phyloP scores from a whole-genome alignment of 2,888 invertebrate genomes.

The Cerastoderma edule region DNA sequence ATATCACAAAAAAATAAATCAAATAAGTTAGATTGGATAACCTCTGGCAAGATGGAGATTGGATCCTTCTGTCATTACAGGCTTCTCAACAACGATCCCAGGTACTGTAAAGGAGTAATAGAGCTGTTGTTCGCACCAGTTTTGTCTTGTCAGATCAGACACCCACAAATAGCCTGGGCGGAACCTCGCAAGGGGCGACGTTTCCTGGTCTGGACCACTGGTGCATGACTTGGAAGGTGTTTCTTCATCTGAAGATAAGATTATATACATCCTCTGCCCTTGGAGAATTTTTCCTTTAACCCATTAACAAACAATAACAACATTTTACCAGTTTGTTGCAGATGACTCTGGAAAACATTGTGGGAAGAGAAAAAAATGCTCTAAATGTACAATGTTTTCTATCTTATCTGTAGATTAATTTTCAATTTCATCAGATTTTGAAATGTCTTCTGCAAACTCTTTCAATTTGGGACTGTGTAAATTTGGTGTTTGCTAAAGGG shows the following conservation, averaged over 20 bases:
- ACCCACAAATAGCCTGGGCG: conserved; percentile 77
- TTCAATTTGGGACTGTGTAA: no score
- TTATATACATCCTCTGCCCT: no score
- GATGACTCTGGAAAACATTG: not conserved
- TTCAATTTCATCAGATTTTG: no score
- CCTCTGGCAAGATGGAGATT: conserved; percentile 79
- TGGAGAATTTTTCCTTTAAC: not conserved
- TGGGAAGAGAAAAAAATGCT: conserved; percentile 2
- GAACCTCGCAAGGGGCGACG: conserved; percentile 64
- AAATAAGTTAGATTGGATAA: no score
- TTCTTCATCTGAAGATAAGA: conserved; percentile 8
- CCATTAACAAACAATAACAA: not conserved
- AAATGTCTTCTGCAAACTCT: no score
- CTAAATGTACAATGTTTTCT: conserved; percentile 1
- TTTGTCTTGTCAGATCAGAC: conserved; percentile 75
- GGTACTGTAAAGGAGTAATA: conserved; percentile 74
- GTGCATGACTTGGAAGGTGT: not conserved
- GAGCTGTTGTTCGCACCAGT: conserved; percentile 82
- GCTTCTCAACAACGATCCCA: conserved; percentile 67
- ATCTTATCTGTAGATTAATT: no score
- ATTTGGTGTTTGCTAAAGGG: no score
- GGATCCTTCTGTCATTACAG: conserved; percentile 74
- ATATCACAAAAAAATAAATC: no score
- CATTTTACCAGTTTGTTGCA: no score
- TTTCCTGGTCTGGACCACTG: not conserved